Evolutionary conservation across 2,113 vertebrate species (phyloP), one percentile per base, ranked within the genome.

Genomic region (Stigmatopora nigra): DNA sequence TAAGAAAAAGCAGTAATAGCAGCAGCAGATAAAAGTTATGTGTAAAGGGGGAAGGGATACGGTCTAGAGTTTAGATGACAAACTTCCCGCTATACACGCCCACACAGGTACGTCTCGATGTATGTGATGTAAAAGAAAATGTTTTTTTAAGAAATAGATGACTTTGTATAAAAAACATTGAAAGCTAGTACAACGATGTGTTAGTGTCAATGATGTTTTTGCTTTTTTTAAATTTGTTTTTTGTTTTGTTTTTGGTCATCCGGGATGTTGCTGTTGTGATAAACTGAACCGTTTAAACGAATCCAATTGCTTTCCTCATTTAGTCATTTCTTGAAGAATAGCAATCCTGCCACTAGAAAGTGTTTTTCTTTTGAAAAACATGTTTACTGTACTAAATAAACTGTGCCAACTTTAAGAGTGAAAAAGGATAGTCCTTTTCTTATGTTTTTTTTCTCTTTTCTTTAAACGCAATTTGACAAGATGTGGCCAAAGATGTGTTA

Each of bases 1-100:
- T 78, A 76, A 86, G 79, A 88, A 92, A 92, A 88, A 92, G 92
- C 94, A 96, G 92, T 94, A 94, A 93, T 68, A 84, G 84, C 89
- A 91, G 87, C 79, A 86, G 80, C 81, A 82, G 75, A 71, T 6
- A 78, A 79, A 87, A 85, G 72, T 80, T 79, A 80, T 77, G 76
- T 61, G 6, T 41, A 59, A 25, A 55, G 22, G 1, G 4, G 13
- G 41, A 38, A 61, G 11, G 38, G 38, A 11, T 11, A 59, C 48
- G 69, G 66, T 69, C 61, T 78, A 53, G 85, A 88, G 76, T 82
- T 82, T 83, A 90, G 86, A 84, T 81, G 91, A 89, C 84, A 25
- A 89, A 90, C 82, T 83, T 84, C 75, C 73, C 74, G 86, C 82
- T 85, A 87, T 20, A 25, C 20, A 5, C 25, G 86, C 87, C 79